Evolutionary conservation across 30 jellyfish, hydroid and myxozoan genomes (phyloP).

Genomic region (Hydractinia echinata): DNA sequence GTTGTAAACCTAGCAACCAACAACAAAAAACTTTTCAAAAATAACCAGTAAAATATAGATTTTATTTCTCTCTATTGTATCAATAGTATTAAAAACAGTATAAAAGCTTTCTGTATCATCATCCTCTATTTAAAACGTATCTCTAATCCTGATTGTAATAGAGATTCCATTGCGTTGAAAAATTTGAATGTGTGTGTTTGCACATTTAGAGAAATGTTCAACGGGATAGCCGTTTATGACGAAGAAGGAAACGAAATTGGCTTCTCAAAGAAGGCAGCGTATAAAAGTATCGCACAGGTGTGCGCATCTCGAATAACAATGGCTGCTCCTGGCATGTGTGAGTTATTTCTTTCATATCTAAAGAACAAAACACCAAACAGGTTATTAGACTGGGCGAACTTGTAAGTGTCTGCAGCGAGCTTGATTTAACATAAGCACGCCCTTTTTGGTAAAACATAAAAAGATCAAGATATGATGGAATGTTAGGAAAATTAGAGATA

Average conservation of each 20-base stretch:
- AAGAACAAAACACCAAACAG: not conserved
- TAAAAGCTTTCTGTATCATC: too few species aligned
- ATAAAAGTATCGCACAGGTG: constrained; percentile 68
- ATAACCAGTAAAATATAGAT: too few species aligned
- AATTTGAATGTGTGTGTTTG: not conserved
- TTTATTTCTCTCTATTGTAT: too few species aligned
- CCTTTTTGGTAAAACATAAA: too few species aligned
- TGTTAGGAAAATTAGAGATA: too few species aligned
- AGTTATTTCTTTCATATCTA: not conserved
- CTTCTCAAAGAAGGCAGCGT: constrained; percentile 72
- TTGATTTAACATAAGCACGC: not conserved
- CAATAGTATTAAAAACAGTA: too few species aligned
- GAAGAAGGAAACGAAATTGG: constrained; percentile 75
- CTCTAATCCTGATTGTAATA: too few species aligned
- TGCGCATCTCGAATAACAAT: constrained; percentile 70
- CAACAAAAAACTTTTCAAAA: too few species aligned
- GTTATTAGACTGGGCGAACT: not conserved
- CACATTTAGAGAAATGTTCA: constrained; percentile 51
- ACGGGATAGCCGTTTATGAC: constrained; percentile 75
- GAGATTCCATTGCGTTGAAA: too few species aligned
- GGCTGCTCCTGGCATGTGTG: constrained; percentile 98
- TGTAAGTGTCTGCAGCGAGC: not conserved
- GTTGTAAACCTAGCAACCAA: too few species aligned
- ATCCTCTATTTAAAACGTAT: too few species aligned
- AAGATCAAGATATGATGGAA: too few species aligned